Percentiles rank a stretch among this genome's conserved stretches.
Conservation (phyloP, 2,888 invertebrate genomes). For the Drosophila anomelani region DNA sequence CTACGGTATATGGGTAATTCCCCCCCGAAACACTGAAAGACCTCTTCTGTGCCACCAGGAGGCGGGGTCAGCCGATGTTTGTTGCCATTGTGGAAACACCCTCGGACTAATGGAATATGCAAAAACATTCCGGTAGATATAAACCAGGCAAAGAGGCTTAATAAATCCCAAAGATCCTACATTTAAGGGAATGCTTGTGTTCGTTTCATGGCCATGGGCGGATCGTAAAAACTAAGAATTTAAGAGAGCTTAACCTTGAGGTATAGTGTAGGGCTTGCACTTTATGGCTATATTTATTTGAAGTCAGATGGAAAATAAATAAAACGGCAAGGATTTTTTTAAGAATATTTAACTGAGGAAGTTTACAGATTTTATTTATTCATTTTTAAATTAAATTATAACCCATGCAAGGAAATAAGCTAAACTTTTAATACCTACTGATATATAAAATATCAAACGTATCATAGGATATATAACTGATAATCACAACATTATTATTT, state of each 20-base stretch:
- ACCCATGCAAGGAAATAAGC: no score
- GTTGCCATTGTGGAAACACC: constrained; percentile 27
- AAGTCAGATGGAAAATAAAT: not conserved
- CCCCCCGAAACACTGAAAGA: constrained; percentile 14
- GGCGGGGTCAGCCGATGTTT: constrained; percentile 35
- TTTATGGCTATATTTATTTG: constrained; percentile 1
- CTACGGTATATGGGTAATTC: constrained; percentile 34
- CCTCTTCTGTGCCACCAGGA: constrained; percentile 1
- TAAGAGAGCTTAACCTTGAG: constrained; percentile 20
- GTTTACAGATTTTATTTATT: no score
- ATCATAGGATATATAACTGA: no score
- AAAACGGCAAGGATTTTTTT: not conserved
- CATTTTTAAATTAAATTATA: no score
- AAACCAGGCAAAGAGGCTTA: constrained; percentile 41
- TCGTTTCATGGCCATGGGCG: constrained; percentile 15
- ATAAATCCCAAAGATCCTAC: constrained; percentile 42
- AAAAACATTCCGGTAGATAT: constrained; percentile 43
- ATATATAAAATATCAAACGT: not conserved
- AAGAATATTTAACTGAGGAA: not conserved
- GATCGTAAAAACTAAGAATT: constrained; percentile 21
- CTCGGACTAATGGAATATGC: constrained; percentile 46
- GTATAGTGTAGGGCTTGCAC: not conserved
- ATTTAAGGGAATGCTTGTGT: constrained; percentile 29
- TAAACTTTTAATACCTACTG: not conserved
- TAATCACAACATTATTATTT: no score